Percentiles rank a stretch among this genome's conserved stretches.
These are phyloP conservation scores for Eciton burchellii DNA, from an alignment of 1,140 invertebrate species.

Conservation along the genomic window DNA sequence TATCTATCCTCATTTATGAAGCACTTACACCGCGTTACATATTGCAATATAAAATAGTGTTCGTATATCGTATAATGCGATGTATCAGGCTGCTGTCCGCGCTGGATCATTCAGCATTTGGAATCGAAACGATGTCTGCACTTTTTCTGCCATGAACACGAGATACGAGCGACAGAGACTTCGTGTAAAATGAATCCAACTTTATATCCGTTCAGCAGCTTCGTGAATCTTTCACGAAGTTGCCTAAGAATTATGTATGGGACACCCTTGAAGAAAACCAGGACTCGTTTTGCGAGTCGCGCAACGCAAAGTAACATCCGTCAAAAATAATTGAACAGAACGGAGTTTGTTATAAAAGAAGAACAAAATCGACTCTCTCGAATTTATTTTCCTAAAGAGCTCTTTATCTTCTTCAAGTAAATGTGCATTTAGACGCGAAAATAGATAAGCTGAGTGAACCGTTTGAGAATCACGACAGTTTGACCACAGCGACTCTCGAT, in stretches of 20 bases:
- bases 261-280: neutral
- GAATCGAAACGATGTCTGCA: neutral
- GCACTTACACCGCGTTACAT: neutral
- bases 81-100: neutral
- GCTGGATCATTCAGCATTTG: neutral
- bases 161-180: neutral
- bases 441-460: neutral
- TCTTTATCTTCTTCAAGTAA: neutral
- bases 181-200: constrained; percentile 43
- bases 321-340: neutral
- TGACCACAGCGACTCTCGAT: constrained; percentile 27
- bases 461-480: neutral
- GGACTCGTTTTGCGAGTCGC: neutral
- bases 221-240: constrained; percentile 48
- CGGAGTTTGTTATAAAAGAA: neutral
- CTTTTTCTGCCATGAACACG: neutral
- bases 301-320: neutral
- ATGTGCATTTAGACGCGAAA: constrained; percentile 12
- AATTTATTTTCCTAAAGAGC: too few relatives aligned
- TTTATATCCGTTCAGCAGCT: constrained; percentile 2
- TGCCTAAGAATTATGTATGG: constrained; percentile 41
- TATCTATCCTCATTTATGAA: neutral
- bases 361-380: too few relatives aligned
- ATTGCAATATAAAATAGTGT: neutral
- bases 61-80: neutral